A percentile compares a stretch with the other conserved stretches of the same genome.
These are phyloP conservation scores for Macrosteles quadrilineatus DNA, from an alignment of 1,140 invertebrate genomes.

Conservation along the genomic window DNA sequence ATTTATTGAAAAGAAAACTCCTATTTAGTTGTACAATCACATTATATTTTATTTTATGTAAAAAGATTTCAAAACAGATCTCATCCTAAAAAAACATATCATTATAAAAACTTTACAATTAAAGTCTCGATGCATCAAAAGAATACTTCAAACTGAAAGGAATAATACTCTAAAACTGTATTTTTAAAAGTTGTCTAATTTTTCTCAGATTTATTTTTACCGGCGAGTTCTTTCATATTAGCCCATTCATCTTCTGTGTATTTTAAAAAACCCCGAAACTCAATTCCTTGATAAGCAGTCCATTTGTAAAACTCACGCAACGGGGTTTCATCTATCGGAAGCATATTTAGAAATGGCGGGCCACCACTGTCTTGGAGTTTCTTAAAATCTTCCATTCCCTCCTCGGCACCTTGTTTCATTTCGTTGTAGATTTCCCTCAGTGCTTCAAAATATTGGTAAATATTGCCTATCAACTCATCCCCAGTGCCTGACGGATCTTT, in stretches of 20 bases:
- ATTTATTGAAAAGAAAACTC: too few relatives aligned
- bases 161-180: too few relatives aligned
- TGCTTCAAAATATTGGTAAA: background rate
- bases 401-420: background rate
- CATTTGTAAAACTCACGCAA: background rate
- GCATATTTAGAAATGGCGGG: background rate
- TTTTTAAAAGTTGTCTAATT: too few relatives aligned
- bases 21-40: too few relatives aligned
- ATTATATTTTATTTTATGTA: too few relatives aligned
- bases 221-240: background rate
- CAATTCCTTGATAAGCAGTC: background rate
- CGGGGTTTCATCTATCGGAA: background rate
- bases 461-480: background rate
- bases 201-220: background rate
- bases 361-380: background rate
- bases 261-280: conserved; percentile 1
- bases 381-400: background rate
- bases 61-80: too few relatives aligned
- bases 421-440: background rate
- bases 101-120: too few relatives aligned
- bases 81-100: too few relatives aligned
- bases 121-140: too few relatives aligned
- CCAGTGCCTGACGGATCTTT: background rate
- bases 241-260: conserved; percentile 9
- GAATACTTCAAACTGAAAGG: too few relatives aligned